These are phyloP conservation scores for Andricus grossulariae DNA, from an alignment of 1,140 invertebrate genomes.

Conservation along the genomic window DNA sequence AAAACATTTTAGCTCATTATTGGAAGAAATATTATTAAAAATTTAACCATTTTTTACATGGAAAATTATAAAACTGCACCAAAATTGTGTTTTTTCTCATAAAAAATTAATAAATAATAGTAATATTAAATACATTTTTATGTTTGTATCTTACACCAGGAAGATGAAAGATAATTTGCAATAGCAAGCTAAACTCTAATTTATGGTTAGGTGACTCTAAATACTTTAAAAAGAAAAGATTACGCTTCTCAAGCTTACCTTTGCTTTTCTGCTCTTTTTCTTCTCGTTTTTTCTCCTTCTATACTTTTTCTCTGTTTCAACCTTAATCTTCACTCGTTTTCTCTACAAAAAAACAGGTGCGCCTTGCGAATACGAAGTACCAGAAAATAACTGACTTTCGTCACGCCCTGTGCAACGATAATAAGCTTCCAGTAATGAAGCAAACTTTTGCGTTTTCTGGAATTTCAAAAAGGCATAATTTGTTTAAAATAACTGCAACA, in stretches of 20 bases:
- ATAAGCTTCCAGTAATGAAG: neutral
- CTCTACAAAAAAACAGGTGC: slow-evolving; percentile 1
- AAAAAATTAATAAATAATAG: neutral
- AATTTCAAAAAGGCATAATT: no score
- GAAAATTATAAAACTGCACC: neutral
- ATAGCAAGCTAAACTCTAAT: neutral
- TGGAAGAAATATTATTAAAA: neutral
- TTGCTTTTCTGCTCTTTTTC: neutral
- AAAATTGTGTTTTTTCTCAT: neutral
- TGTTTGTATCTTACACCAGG: no score
- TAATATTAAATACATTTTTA: no score
- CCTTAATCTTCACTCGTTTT: slow-evolving; percentile 27
- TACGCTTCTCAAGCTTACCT: neutral
- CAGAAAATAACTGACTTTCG: slow-evolving; percentile 15
- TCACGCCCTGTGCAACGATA: slow-evolving; percentile 6
- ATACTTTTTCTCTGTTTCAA: slow-evolving; percentile 17
- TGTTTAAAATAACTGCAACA: no score
- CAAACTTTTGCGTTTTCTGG: neutral
- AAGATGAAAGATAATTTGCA: neutral
- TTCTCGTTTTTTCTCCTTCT: neutral
- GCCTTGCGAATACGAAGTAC: slow-evolving; percentile 18
- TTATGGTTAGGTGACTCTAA: neutral
- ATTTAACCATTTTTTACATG: no score
- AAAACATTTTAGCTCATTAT: neutral
- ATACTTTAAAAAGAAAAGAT: slow-evolving; percentile 8